Conservation (phyloP, 2,797 vertebrate genomes). For the Fundulus diaphanus region DNA sequence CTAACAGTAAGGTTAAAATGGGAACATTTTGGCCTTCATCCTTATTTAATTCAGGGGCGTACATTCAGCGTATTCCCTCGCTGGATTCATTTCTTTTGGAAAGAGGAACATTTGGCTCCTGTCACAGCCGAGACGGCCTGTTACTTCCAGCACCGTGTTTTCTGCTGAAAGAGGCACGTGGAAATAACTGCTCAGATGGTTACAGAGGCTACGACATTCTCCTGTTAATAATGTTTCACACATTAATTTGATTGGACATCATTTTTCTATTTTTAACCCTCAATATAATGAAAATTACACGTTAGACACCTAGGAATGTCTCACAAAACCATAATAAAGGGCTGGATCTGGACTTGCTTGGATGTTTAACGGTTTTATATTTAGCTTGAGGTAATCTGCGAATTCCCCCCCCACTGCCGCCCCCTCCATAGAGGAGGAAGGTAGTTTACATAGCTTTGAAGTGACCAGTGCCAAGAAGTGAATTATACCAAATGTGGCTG, state of each 20-base stretch:
- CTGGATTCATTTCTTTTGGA: slow-evolving; percentile 48
- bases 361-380: not conserved
- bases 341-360: not conserved
- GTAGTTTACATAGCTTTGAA: slow-evolving; percentile 70
- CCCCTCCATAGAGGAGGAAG: slow-evolving; percentile 27
- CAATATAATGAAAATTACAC: not conserved
- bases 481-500: slow-evolving; percentile 75
- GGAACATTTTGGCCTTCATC: not conserved
- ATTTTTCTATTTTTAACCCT: not conserved
- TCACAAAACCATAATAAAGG: not conserved
- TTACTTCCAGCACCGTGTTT: not conserved
- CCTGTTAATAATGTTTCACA: not conserved
- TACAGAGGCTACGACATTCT: slow-evolving; percentile 7
- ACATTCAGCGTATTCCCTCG: slow-evolving; percentile 28
- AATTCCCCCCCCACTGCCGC: slow-evolving; percentile 15
- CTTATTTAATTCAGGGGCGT: not conserved
- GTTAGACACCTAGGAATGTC: not conserved
- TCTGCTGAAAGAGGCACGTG: slow-evolving; percentile 6
- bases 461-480: slow-evolving; percentile 58
- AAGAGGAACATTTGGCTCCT: slow-evolving; percentile 29
- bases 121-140: slow-evolving; percentile 25
- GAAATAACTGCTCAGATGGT: slow-evolving; percentile 23
- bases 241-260: not conserved
- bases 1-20: not conserved
- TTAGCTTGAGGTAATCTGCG: slow-evolving; percentile 30